phyloP scores from a whole-genome alignment of 2,888 invertebrate genomes.

The Epinotia brunnichana region DNA sequence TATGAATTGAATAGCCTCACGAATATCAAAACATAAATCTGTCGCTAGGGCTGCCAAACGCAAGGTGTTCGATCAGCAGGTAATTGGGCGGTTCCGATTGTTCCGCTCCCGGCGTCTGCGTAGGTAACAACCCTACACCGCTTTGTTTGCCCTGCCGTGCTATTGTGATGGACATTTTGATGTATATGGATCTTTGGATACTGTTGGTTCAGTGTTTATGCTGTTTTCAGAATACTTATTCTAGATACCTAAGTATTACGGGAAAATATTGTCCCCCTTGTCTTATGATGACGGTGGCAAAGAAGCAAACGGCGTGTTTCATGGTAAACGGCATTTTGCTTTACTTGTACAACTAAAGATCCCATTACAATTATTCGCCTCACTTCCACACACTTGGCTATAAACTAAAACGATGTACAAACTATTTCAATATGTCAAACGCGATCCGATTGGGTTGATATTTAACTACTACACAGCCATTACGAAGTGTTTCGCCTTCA shows the following conservation, averaged over 20 bases:
- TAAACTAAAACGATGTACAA: too few relatives aligned
- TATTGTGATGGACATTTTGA: constrained; percentile 21
- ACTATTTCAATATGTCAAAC: not conserved
- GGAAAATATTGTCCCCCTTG: not conserved
- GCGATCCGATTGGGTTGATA: not conserved
- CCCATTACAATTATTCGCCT: too few relatives aligned
- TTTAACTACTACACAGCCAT: not conserved
- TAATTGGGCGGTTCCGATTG: constrained; percentile 77
- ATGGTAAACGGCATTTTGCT: too few relatives aligned
- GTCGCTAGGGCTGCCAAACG: constrained; percentile 50
- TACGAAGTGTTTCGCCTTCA: not conserved
- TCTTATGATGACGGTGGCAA: too few relatives aligned
- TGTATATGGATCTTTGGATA: not conserved
- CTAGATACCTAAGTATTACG: not conserved
- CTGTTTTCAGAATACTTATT: not conserved
- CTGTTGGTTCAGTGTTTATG: not conserved
- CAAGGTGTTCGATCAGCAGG: constrained; percentile 74
- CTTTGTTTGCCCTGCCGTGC: constrained; percentile 49
- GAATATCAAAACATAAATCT: constrained; percentile 12
- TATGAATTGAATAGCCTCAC: not conserved
- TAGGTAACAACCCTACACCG: constrained; percentile 48
- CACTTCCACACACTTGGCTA: too few relatives aligned
- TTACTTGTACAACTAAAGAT: too few relatives aligned
- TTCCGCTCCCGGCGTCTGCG: constrained; percentile 48
- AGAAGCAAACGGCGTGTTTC: too few relatives aligned